Evolutionary conservation across 2,888 invertebrate genomes (phyloP).

Genomic region (Cartodere bifasciata): DNA sequence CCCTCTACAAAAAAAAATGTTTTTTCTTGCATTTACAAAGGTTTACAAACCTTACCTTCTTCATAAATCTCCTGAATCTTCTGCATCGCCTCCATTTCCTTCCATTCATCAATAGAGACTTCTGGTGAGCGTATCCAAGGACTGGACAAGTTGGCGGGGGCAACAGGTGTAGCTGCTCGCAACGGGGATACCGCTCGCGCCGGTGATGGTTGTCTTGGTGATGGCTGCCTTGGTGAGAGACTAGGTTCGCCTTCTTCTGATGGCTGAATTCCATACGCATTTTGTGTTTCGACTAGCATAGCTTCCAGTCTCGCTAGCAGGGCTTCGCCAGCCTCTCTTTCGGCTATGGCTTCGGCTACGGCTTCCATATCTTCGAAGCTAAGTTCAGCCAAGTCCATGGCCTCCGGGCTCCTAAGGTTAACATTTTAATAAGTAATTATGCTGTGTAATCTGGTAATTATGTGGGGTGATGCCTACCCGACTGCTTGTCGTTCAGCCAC

Average conservation of each 20-base stretch:
- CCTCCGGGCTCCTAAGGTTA: slow-evolving; percentile 28
- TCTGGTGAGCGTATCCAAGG: slow-evolving; percentile 10
- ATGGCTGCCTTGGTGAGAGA: too few relatives aligned
- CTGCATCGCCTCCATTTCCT: slow-evolving; percentile 5
- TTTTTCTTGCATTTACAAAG: background rate
- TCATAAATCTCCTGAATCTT: slow-evolving; percentile 8
- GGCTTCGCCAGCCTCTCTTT: too few relatives aligned
- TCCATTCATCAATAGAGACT: slow-evolving; percentile 7
- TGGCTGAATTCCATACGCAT: slow-evolving; percentile 1
- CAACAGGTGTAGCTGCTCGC: background rate
- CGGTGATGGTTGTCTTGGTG: background rate
- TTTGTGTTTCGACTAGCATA: slow-evolving; percentile 3
- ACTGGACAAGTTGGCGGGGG: too few relatives aligned
- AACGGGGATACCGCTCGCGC: background rate
- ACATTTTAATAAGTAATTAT: too few relatives aligned
- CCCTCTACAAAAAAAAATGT: slow-evolving; percentile 7
- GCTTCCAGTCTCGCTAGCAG: slow-evolving; percentile 6
- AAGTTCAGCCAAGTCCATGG: too few relatives aligned
- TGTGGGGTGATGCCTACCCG: too few relatives aligned
- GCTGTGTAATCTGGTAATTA: too few relatives aligned
- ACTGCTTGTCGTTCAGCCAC: too few relatives aligned
- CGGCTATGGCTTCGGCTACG: too few relatives aligned
- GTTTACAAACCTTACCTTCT: slow-evolving; percentile 4
- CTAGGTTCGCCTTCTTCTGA: too few relatives aligned
- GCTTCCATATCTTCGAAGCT: too few relatives aligned